Evolutionary conservation across 2,797 vertebrate genomes (phyloP), one percentile per base, ranked within the genome.

Genomic region (Myotis daubentonii): DNA sequence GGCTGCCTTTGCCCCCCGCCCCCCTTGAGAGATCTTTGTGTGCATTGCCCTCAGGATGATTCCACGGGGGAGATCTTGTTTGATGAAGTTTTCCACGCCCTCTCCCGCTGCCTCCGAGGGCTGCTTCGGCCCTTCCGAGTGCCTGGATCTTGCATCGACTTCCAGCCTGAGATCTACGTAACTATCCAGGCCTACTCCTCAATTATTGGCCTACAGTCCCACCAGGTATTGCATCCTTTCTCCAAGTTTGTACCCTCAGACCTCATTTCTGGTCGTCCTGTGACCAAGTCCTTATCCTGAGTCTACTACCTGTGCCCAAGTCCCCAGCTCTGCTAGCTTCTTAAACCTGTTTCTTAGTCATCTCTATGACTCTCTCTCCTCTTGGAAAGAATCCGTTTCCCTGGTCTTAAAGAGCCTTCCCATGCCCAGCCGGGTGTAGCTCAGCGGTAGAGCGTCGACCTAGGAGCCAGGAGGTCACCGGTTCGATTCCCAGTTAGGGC

Each of bases 131-230:
- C 99, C 0, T 99, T 99, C 96, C 98, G 98, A 97, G 99, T 99
- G 91, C 99, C 99, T 15, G 99, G 99, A 95, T 99, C 99, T 5
- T 98, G 99, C 94, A 98, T 99, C 13, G 82, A 99, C 87, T 99
- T 99, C 97, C 99, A 99, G 95, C 99, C 99, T 2, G 99, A 99
- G 97, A 99, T 99, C 98, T 99, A 99, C 91, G 97, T 99, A 97
- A 99, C 99, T 85, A 99, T 99, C 96, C 98, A 99, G 97, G 99
- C 99, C 0, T 99, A 99, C 96, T 99, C 99, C 9, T 99, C 99
- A 60, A 99, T 99, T 93, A 99, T 99, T 70, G 99, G 99, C 71
- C 98, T 99, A 51, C 98, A 99, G 89, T 99, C 99, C 65, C 99
- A 99, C 93, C 99, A 99, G 99, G 99, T 99, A 98, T 60, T 20